Evolutionary conservation across 2,797 vertebrate species (phyloP).

Genomic region (Muscicapa comitata): DNA sequence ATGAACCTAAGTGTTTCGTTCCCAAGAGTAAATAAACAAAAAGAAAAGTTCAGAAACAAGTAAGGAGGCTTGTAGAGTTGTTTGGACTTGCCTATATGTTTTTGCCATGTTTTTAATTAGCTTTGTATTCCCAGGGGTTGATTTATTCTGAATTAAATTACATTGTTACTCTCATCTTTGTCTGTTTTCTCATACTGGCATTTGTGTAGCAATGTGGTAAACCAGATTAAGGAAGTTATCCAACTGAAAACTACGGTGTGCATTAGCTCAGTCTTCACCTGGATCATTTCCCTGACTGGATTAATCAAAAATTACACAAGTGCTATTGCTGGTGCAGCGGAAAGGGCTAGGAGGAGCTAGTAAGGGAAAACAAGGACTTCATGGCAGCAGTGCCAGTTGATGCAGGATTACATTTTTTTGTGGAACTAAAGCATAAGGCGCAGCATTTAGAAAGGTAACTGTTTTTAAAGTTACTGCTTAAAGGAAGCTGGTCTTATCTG

Average conservation of each 20-base stretch:
- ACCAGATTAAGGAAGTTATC: background rate
- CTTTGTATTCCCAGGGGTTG: background rate
- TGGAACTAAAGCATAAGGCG: background rate
- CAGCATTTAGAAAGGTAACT: background rate
- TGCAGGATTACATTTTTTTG: background rate
- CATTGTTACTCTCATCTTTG: background rate
- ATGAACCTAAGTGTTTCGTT: background rate
- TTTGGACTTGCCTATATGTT: background rate
- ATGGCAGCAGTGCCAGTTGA: background rate
- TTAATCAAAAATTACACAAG: background rate
- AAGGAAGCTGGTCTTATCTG: background rate
- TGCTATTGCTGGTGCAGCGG: background rate
- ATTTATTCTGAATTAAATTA: conserved; percentile 4
- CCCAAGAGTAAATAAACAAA: conserved; percentile 4
- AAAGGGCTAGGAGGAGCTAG: background rate
- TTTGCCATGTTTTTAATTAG: conserved; percentile 6
- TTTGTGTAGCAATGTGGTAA: background rate
- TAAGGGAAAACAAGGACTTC: background rate
- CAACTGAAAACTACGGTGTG: background rate
- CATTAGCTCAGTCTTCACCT: background rate
- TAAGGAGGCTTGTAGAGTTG: background rate
- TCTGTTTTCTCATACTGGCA: background rate
- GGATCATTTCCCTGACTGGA: background rate
- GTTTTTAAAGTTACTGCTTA: background rate
- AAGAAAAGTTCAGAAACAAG: background rate